Base-by-base conservation (phyloP, 2,888 invertebrate species). In the Alviniconcha strummeri region DNA sequence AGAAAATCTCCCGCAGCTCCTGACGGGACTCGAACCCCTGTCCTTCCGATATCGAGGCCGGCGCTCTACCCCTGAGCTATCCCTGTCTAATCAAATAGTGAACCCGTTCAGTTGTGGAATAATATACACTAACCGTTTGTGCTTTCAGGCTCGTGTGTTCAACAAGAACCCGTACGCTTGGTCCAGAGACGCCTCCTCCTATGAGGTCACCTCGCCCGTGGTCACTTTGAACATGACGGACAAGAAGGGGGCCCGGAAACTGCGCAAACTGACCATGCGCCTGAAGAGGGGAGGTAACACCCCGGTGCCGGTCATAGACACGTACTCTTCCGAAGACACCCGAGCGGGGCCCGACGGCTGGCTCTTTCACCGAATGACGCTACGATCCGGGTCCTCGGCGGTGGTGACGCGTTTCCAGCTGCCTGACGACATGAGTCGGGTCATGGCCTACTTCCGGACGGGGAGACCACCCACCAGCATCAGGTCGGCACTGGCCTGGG, bases 281-380 rank as follows among this genome's bases (percentile, higher is more conserved):
- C 54, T 77, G 6, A 69, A 69, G 69, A 69, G 69, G 17, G 69
- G 69, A 6, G 17, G 17, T 6, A 69, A n/a, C 17, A 55, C 76
- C 4, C 55, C 55, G 3, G 57, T 77, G 4, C 76, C 76, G 7
- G 17, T 5, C 76, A 8, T 77, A 55, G 75, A 75, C 36, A 57
- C 55, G 7, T 84, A 80, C 55, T 60, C 13, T 56, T 52, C 85
- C 79, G 83, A 80, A 13, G 82, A 84, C 77, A 85, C 80, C 7
- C 72, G 85, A 71, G 81, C 75, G 11, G 83, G 84, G 2, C 83
- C 84, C 13, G 69, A 84, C 15, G 72, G 75, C 55, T 76, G 77
- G 77, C 72, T 77, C 75, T 89, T 89, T 84, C 88, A 86, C 74
- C 86, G 88, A 17, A 89, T 89, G 85, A 55, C 82, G 11, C 82